A percentile compares a stretch with the other conserved stretches of the same genome.
Conservation (phyloP, 2,797 vertebrate genomes). For the Esox masquinongy region DNA sequence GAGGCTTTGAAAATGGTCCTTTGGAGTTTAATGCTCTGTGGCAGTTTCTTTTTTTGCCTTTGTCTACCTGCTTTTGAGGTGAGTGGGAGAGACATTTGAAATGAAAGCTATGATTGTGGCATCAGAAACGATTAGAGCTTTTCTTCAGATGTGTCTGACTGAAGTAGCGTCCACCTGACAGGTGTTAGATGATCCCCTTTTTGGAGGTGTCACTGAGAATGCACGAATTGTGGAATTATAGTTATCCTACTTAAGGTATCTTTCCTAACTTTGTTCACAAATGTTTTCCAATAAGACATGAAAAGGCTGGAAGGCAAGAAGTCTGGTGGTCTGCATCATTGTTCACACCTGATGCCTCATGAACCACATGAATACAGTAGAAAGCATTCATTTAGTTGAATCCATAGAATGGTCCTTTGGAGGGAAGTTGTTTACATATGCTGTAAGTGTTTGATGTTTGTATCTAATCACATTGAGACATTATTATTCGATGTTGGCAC, state of each 20-base stretch:
- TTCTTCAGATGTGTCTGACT: constrained; percentile 10
- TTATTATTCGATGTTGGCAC: no score
- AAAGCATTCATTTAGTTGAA: no score
- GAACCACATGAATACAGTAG: no score
- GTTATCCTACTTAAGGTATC: background rate
- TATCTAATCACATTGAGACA: no score
- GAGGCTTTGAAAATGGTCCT: constrained; percentile 32
- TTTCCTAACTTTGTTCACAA: background rate
- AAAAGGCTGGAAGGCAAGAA: background rate
- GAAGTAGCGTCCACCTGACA: constrained; percentile 1
- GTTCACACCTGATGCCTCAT: background rate
- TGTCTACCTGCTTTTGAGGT: constrained; percentile 14
- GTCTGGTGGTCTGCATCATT: background rate
- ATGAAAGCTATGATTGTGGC: constrained; percentile 17
- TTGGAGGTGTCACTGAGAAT: no score
- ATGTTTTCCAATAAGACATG: background rate
- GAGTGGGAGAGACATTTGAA: constrained; percentile 21
- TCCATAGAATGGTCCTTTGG: no score
- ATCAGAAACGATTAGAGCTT: constrained; percentile 21
- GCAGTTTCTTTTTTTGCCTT: constrained; percentile 36
- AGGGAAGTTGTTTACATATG: no score
- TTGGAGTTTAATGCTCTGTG: constrained; percentile 32
- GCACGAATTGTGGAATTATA: no score
- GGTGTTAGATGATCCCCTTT: constrained; percentile 5
- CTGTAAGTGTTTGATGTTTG: no score